These are phyloP conservation scores for Urocolius indicus DNA, from an alignment of 2,113 vertebrate species.

Conservation along the genomic window DNA sequence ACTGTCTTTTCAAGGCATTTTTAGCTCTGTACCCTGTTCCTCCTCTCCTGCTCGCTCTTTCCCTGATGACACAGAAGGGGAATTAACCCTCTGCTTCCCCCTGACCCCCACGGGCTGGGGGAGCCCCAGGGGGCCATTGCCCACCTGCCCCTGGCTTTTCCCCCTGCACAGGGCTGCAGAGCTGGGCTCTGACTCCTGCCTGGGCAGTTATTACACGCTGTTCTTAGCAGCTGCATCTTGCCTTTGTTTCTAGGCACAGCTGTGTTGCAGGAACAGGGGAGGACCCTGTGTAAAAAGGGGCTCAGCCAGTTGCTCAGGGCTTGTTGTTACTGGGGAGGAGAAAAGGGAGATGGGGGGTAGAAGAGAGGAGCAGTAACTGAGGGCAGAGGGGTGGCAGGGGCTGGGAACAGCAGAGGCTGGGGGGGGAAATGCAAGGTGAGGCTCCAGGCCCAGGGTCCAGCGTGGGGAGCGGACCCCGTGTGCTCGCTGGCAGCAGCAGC, in stretches of 20 bases:
- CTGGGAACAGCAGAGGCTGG: background rate
- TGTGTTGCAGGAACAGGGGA: background rate
- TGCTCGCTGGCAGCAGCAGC: background rate
- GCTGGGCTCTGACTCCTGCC: background rate
- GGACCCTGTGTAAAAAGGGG: background rate
- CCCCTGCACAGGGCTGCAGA: background rate
- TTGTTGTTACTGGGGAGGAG: background rate
- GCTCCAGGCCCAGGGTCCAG: background rate
- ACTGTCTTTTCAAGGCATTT: background rate
- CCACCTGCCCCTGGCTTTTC: background rate
- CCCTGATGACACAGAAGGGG: background rate
- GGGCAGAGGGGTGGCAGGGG: background rate
- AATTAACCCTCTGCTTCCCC: background rate
- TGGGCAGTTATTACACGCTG: background rate
- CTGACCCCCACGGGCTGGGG: background rate
- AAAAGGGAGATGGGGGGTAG: background rate
- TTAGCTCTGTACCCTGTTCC: background rate
- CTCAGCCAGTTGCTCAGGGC: background rate
- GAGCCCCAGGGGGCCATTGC: rapidly evolving
- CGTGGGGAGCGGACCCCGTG: background rate
- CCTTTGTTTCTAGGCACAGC: background rate
- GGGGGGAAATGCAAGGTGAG: background rate
- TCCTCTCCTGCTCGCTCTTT: background rate
- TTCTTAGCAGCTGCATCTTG: background rate
- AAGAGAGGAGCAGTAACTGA: background rate